Base-by-base conservation (phyloP, 2,888 invertebrate genomes). In the Leptinotarsa tumamoca region DNA sequence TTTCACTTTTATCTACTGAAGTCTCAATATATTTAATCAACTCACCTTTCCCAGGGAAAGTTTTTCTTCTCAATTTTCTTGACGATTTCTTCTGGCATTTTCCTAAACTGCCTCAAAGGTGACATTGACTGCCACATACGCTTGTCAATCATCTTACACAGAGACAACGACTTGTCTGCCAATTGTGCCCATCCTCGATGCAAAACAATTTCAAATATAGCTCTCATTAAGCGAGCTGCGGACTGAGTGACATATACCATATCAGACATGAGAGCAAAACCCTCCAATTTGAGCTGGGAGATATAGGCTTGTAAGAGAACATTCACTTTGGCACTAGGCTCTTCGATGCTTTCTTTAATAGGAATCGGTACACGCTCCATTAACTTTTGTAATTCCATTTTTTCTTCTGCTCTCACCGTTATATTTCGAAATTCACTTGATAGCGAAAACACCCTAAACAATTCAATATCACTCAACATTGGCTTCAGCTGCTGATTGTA, bases 121-220 rank as follows among this genome's bases (percentile, higher is more conserved):
- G 98, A 98, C 98, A 99, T 98, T 0, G 98, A 98, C 88, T 99
- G 98, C 99, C 99, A 99, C 98, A 99, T 98, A 51, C 99, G 91
- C 1, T 97, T 92, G 87, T 99, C 98, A 77, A 99, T 97, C 99
- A 99, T 99, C 89, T 99, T 99, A 89, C 98, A 98, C 7, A 99
- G 91, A 0, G 97, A 94, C 21, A 99, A 89, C 0, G 98, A 95
- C 87, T 99, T 99, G 87, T 99, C 98, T 0, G 98, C 97, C 71
- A 99, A 87, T 84, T 98, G 98, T 0, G 99, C 99, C 99, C 99
- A 99, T 17, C 99, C 85, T 72, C 89, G 89, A 69, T 93, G 92
- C 61, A 99, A 88, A 0, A 99, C 99, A 81, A 99, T 99, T 90
- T 99, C 99, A 88, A 95, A 99, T 81, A 99, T 97, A 0, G 99